A percentile compares a stretch with the other conserved stretches of the same genome.
phyloP scores from a whole-genome alignment of 2,113 vertebrate genomes.

The Varanus komodoensis region DNA sequence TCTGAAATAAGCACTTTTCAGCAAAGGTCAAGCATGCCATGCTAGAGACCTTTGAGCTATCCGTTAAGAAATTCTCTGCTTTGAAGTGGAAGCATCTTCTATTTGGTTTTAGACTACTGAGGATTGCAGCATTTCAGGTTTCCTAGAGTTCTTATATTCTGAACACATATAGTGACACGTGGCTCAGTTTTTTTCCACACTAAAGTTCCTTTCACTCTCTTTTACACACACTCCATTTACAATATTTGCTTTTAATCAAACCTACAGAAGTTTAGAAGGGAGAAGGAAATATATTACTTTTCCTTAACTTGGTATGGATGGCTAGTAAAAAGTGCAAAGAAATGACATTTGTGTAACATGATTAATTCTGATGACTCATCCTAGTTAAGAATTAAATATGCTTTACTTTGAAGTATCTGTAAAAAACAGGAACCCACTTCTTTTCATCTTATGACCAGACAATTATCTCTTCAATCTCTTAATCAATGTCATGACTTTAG shows the following conservation, averaged over 20 bases:
- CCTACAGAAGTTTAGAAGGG: background rate
- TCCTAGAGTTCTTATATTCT: background rate
- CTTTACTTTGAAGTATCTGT: conserved; percentile 18
- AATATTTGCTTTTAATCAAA: background rate
- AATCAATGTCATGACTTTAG: background rate
- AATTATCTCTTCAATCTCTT: conserved; percentile 5
- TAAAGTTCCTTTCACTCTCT: background rate
- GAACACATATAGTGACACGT: background rate
- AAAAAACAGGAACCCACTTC: conserved; percentile 8
- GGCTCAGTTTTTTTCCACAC: background rate
- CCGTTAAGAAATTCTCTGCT: background rate
- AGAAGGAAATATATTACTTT: conserved; percentile 1
- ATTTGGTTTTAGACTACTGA: background rate
- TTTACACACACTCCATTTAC: background rate
- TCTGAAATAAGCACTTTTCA: background rate
- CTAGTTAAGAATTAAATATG: conserved; percentile 30
- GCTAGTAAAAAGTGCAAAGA: conserved; percentile 11
- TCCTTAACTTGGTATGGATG: background rate
- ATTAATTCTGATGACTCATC: conserved; percentile 20
- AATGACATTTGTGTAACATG: conserved; percentile 7
- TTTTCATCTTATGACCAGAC: conserved; percentile 20
- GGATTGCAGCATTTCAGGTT: conserved; percentile 18
- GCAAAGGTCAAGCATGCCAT: conserved; percentile 10
- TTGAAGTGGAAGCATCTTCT: conserved; percentile 5
- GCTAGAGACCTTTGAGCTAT: background rate